phyloP scores from a whole-genome alignment of 2,797 vertebrate species.

The Poeciliopsis presidionis region DNA sequence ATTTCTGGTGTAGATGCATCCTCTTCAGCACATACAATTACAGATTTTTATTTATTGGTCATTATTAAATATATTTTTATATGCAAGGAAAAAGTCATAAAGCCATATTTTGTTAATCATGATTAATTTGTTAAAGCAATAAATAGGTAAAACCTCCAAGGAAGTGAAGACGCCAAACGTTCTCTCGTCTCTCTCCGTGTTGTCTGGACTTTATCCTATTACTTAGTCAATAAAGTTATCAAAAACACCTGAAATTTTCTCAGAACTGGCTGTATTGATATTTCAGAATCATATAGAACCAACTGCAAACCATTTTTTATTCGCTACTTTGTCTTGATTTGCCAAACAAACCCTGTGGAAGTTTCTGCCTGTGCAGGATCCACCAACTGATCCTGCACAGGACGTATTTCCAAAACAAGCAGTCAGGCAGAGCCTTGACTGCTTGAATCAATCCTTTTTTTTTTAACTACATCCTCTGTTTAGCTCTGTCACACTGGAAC shows the following conservation, averaged over 20 bases:
- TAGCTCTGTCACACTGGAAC: background rate
- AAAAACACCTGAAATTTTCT: background rate
- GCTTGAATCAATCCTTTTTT: background rate
- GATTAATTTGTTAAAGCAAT: too few species aligned
- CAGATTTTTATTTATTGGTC: too few species aligned
- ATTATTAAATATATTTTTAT: too few species aligned
- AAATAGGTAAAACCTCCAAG: too few species aligned
- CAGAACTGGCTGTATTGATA: background rate
- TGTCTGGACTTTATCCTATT: background rate
- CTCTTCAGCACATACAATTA: background rate
- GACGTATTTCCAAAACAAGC: background rate
- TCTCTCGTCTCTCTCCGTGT: background rate
- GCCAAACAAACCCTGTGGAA: background rate
- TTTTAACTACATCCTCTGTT: background rate
- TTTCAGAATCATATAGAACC: background rate
- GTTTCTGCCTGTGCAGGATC: background rate
- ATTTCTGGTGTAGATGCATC: background rate
- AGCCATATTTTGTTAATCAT: too few species aligned
- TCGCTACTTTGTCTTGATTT: background rate
- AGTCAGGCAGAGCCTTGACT: background rate
- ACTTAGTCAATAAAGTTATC: background rate
- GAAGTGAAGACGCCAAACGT: too few species aligned
- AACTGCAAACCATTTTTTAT: background rate
- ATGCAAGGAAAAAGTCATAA: background rate
- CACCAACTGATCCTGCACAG: background rate